Percentiles rank a stretch among this genome's conserved stretches.
Evolutionary conservation across 2,113 vertebrate species (phyloP).

Genomic region (Xerus inauris): DNA sequence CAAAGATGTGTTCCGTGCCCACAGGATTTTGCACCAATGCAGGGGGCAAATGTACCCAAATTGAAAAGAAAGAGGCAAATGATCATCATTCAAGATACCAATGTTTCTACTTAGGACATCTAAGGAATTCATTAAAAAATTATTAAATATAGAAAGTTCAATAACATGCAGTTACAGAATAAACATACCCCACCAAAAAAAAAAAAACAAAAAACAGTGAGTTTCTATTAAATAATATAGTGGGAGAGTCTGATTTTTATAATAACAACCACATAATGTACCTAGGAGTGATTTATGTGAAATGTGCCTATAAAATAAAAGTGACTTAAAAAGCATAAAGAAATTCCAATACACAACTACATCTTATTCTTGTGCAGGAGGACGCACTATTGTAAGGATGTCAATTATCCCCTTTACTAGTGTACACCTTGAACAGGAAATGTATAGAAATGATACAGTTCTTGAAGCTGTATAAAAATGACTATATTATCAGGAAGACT

Average conservation of each 20-base stretch:
- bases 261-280: not conserved
- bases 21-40: not conserved
- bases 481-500: not conserved
- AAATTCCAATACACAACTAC: not conserved
- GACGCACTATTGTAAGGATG: not conserved
- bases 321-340: not conserved
- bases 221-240: not conserved
- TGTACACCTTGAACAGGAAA: not conserved
- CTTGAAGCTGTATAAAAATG: not conserved
- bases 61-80: not conserved
- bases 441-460: not conserved
- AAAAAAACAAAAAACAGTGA: not conserved
- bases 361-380: not conserved
- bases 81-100: not conserved
- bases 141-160: not conserved
- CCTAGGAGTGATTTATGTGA: not conserved
- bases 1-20: not conserved
- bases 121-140: not conserved
- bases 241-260: not conserved
- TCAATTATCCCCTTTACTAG: not conserved
- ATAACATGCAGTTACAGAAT: not conserved
- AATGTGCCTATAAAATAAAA: not conserved
- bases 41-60: not conserved
- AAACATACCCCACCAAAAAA: not conserved
- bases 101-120: not conserved